Evolutionary conservation across 2,888 invertebrate genomes (phyloP), one percentile per base, ranked within the genome.

Genomic region (Nyleta sp.): DNA sequence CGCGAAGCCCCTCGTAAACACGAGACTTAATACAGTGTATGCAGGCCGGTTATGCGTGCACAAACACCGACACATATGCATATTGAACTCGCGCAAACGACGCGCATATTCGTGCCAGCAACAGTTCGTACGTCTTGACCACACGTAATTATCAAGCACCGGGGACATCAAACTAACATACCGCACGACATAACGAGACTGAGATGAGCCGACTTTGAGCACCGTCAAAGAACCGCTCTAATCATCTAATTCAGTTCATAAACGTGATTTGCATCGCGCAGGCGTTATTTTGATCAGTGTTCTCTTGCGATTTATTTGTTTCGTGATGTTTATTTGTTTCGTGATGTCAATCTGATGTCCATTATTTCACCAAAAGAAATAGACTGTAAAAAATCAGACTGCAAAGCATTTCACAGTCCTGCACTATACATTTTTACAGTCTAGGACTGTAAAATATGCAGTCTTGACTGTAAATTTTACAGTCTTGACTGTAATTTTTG

Each of bases 91-190:
- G 24, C 24, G 48, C 64, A 65, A 65, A 65, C 65, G 65, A 18
- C 20, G 55, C 18, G 20, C 35, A 33, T 33, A 35, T 65, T 65
- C 24, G 55, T 65, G 48, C 57, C 52, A 28, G 38, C 42, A 52
- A 40, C 59, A 70, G 70, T 70, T 70, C 50, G 24, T 59, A 59
- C 57, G 57, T 68, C 68, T 35, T 68, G 57, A 59, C 68, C 68
- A 22, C 48, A 57, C 48, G 57, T 40, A 68, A 68, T 68, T 68
- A 68, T 44, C 57, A 18, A 38, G 44, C 68, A 22, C 35, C 13
- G 50, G 40, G 17, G 67, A 57, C 57, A 68, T 59, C 57, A 68
- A 59, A 68, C 68, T 59, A 50, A 40, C 68, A 59, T 59, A 68
- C 68, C 57, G 31, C 57, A 57, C 38, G 28, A 52, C 59, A 70